These are phyloP conservation scores for Drosophila kanekoi DNA, from an alignment of 2,888 invertebrate genomes.

Conservation along the genomic window DNA sequence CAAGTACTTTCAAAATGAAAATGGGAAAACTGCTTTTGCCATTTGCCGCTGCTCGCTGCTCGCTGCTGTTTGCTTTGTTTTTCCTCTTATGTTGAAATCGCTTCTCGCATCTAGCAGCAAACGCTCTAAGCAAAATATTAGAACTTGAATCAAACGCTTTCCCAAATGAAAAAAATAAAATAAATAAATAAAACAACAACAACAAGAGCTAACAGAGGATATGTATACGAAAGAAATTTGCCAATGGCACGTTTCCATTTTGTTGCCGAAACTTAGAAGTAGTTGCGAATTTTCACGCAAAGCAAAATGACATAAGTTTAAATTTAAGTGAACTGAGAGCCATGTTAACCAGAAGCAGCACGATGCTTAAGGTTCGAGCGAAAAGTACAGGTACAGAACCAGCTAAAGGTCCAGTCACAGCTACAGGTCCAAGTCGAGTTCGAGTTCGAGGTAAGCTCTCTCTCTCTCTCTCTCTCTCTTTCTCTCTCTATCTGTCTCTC, in stretches of 20 bases:
- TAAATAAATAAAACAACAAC: slow-evolving; percentile 10
- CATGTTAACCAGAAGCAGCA: slow-evolving; percentile 6
- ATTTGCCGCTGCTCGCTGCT: slow-evolving; percentile 21
- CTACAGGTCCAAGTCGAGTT: slow-evolving; percentile 32
- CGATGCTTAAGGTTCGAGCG: slow-evolving; percentile 14
- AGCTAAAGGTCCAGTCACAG: slow-evolving; percentile 17
- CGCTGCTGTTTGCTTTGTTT: slow-evolving; percentile 48
- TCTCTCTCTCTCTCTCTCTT: slow-evolving; percentile 7
- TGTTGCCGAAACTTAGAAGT: slow-evolving; percentile 28
- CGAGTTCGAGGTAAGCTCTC: slow-evolving; percentile 67
- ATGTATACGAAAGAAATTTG: slow-evolving; percentile 18
- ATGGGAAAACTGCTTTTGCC: slow-evolving; percentile 44
- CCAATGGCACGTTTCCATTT: slow-evolving; percentile 27
- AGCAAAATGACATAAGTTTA: slow-evolving; percentile 7
- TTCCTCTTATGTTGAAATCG: slow-evolving; percentile 54
- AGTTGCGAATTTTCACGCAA: slow-evolving; percentile 26
- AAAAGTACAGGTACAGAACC: slow-evolving; percentile 25
- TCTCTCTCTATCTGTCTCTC: slow-evolving; percentile 4
- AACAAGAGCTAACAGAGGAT: slow-evolving; percentile 3
- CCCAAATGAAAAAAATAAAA: slow-evolving; percentile 7
- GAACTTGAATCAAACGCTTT: slow-evolving; percentile 47
- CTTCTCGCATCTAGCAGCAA: slow-evolving; percentile 46
- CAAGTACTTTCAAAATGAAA: slow-evolving; percentile 55
- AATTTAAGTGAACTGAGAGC: slow-evolving; percentile 15
- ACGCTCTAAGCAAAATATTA: slow-evolving; percentile 43